Conservation (phyloP, 53 echinoderm and acorn worm genomes). For the Holothuria scabra region DNA sequence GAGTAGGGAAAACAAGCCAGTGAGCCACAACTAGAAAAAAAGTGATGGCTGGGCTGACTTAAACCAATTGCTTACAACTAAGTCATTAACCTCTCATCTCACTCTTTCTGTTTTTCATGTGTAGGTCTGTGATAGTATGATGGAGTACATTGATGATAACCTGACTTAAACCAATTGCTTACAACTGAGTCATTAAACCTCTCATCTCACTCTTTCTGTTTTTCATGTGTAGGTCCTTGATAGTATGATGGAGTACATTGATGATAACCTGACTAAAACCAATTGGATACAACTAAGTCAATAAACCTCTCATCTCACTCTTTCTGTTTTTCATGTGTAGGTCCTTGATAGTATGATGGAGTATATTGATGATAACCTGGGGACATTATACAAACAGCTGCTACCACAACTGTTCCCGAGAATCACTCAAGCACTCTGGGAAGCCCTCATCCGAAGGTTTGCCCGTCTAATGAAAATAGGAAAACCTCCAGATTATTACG, state of each 20-base stretch:
- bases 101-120: no score
- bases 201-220: no score
- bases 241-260: conserved; percentile 82
- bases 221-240: conserved; percentile 72
- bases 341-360: conserved; percentile 78
- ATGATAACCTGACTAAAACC: conserved; percentile 88
- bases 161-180: no score
- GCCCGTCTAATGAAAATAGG: conserved; percentile 73
- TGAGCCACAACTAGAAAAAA: no score
- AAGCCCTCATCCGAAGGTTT: conserved; percentile 71
- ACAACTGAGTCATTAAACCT: no score
- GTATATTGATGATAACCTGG: conserved; percentile 92
- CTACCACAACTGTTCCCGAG: conserved; percentile 90
- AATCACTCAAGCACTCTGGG: conserved; percentile 83
- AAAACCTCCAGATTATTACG: conserved; percentile 76
- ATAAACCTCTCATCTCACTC: no score
- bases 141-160: conserved; percentile 89
- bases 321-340: conserved; percentile 60
- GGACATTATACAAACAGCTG: conserved; percentile 93
- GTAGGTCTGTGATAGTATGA: conserved; percentile 78
- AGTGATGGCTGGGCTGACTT: no score
- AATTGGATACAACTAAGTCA: no score
- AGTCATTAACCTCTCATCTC: no score
- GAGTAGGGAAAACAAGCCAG: no score
- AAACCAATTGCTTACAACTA: no score